Conservation (phyloP, 2,888 invertebrate genomes). For the Callyntrura sp. region DNA sequence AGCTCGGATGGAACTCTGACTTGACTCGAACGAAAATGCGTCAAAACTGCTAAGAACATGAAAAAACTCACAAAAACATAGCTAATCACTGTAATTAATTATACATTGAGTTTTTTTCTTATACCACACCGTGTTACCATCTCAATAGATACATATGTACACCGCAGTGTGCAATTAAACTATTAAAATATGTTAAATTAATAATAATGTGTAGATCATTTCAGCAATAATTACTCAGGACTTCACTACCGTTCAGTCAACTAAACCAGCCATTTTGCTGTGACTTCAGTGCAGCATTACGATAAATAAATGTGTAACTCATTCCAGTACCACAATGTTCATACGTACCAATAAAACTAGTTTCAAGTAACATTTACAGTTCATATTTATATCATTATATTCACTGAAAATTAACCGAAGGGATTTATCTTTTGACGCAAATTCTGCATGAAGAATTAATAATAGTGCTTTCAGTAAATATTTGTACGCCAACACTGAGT, state of each 20-base stretch:
- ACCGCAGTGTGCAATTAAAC: slow-evolving; percentile 48
- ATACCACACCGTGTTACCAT: slow-evolving; percentile 57
- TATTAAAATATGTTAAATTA: slow-evolving; percentile 37
- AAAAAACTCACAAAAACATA: slow-evolving; percentile 64
- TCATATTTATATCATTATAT: slow-evolving; percentile 41
- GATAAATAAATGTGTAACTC: slow-evolving; percentile 58
- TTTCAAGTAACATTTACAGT: slow-evolving; percentile 45
- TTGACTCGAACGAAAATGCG: slow-evolving; percentile 67
- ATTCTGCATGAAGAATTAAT: slow-evolving; percentile 50
- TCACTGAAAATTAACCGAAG: slow-evolving; percentile 35
- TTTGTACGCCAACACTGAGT: slow-evolving; percentile 77
- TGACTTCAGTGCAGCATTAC: slow-evolving; percentile 75
- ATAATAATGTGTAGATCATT: slow-evolving; percentile 68
- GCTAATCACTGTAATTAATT: slow-evolving; percentile 32
- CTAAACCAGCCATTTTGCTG: slow-evolving; percentile 78
- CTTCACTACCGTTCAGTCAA: slow-evolving; percentile 75
- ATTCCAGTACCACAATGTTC: slow-evolving; percentile 58
- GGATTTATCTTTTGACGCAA: slow-evolving; percentile 32
- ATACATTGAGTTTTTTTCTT: slow-evolving; percentile 58
- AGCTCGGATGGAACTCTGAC: slow-evolving; percentile 60
- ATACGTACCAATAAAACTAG: slow-evolving; percentile 67
- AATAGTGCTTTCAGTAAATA: slow-evolving; percentile 53
- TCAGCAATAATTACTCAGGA: slow-evolving; percentile 61
- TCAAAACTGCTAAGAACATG: slow-evolving; percentile 30
- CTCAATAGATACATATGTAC: slow-evolving; percentile 57